Evolutionary conservation across 2,797 vertebrate species (phyloP), one percentile per base, ranked within the genome.

Genomic region (Pipistrellus kuhlii): DNA sequence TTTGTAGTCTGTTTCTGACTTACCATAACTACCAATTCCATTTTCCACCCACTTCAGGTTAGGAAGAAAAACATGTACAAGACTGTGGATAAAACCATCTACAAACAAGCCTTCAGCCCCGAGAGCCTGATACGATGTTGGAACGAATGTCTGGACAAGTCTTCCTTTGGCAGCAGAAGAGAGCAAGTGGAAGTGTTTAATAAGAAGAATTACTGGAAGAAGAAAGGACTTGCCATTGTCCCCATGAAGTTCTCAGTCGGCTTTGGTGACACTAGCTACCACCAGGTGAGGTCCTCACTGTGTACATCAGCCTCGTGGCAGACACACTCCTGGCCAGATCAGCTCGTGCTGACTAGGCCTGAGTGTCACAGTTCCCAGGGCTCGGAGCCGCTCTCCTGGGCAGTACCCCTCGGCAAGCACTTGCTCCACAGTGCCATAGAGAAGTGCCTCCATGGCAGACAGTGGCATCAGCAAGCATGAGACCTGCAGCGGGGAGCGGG

Each of bases 61-160:
- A 98, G 98, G 44, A 98, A 99, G 98, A 98, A 98, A 93, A 99
- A 99, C 97, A 98, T 99, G 99, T 99, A 99, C 97, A 98, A 96
- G 72, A 98, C 98, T 20, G 93, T 97, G 0, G 97, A 95, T 96
- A 81, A 98, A 88, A 99, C 98, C 2, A 98, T 98, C 97, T 99
- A 98, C 98, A 99, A 98, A 96, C 97, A 99, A 82, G 96, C 98
- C 12, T 98, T 99, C 97, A 98, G 97, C 96, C 97, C 99, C 0
- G 97, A 98, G 80, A 98, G 98, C 92, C 91, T 99, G 95, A 91
- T 96, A 81, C 98, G 95, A 57, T 99, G 99, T 97, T 99, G 99
- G 99, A 97, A 98, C 0, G 97, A 99, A 73, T 99, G 99, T 85
- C 98, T 99, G 96, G 93, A 96, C 71, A 98, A 97, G 82, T 98